These are phyloP conservation scores for Antheraea assamensis DNA, from an alignment of 2,888 invertebrate species.

Conservation along the genomic window DNA sequence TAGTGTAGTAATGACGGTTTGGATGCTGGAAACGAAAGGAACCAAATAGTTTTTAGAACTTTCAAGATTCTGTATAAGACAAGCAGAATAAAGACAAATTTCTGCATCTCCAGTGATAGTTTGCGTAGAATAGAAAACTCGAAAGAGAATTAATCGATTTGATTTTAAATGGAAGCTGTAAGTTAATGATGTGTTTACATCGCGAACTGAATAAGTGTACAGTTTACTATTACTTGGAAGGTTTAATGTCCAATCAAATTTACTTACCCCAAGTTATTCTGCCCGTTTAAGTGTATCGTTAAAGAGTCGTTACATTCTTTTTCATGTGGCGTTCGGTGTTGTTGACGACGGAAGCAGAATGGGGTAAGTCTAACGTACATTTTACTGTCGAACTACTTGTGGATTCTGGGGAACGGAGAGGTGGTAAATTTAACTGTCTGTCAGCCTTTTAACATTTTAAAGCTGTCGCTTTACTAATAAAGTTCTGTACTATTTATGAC, in stretches of 20 bases:
- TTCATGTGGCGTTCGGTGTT: constrained; percentile 73
- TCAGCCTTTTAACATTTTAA: constrained; percentile 46
- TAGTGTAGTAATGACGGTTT: too few relatives aligned
- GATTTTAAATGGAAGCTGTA: constrained; percentile 32
- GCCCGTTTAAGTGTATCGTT: constrained; percentile 69
- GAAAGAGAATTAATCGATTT: constrained; percentile 25
- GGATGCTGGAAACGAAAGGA: too few relatives aligned
- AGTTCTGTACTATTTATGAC: constrained; percentile 45
- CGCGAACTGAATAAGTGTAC: constrained; percentile 41
- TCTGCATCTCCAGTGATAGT: not conserved
- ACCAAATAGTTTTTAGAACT: too few relatives aligned
- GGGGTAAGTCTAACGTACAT: constrained; percentile 75
- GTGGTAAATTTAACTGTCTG: constrained; percentile 42
- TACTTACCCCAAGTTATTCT: constrained; percentile 55
- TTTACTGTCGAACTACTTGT: constrained; percentile 69
- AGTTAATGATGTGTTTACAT: constrained; percentile 53
- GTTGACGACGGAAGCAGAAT: constrained; percentile 71
- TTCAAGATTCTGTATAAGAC: not conserved
- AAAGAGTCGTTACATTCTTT: constrained; percentile 73
- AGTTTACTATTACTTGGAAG: constrained; percentile 58
- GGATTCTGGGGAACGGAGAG: constrained; percentile 50
- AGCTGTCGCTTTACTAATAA: constrained; percentile 46
- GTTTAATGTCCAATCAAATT: constrained; percentile 68
- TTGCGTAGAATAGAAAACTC: not conserved
- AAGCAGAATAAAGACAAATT: not conserved